Base-by-base conservation (phyloP, 2,113 vertebrate genomes). In the Lampris megalopsis region DNA sequence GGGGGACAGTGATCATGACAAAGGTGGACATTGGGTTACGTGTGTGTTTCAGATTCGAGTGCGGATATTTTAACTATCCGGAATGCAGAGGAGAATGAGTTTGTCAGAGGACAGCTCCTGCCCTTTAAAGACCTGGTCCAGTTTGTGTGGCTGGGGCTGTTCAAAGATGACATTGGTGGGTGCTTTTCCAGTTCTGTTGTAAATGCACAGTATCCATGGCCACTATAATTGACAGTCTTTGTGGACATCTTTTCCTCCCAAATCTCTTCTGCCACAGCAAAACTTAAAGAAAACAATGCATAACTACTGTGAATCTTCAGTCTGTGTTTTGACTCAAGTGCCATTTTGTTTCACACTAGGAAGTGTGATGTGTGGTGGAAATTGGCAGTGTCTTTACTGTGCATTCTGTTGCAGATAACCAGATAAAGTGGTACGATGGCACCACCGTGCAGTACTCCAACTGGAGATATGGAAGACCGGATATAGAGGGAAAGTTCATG, bases 361-460 rank as follows among this genome's bases (percentile, higher is more conserved):
- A 7, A 45, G 4, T 4, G 2, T 50, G 49, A 50, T 10, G 9
- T 35, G 10, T 56, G 54, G 92, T 93, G 91, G 73, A 5, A 3
- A n/a, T 38, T 74, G 56, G 9, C 13, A 2, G 11, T 6, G 6
- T 47, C 80, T 63, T 58, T n/a, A 2, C 57, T 54, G 79, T 75
- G 63, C 53, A n/a, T 75, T 83, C 3, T 63, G 47, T 63, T 69
- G 62, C 81, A 98, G 98, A 93, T 88, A 86, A 95, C 49, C 77
- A 87, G 77, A 90, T 96, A 68, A 95, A 92, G 87, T 99, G 98
- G 98, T 95, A 93, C 53, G 98, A 99, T 64, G 95, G 95, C 67
- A 97, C 97, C 52, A 85, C 74, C 8, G 89, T 97, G 58, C 94
- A 95, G n/a, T 99, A 95, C 82, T 96, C 96, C 71, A 96, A 97